Evolutionary conservation across 2,113 vertebrate genomes (phyloP), one percentile per base, ranked within the genome.

Genomic region (Nothocercus julius): DNA sequence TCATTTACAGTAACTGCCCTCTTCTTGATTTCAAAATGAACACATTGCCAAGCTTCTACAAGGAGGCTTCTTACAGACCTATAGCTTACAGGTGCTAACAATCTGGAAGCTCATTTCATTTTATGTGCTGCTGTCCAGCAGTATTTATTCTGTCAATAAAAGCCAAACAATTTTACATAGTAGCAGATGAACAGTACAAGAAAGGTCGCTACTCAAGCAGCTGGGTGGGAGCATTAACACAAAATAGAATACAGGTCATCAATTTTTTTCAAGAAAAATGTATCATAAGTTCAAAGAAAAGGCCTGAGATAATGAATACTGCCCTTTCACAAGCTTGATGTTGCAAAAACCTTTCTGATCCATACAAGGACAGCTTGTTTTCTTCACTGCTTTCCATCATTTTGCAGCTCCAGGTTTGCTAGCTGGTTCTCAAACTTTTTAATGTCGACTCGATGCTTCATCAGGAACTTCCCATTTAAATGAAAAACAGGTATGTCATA

Each of bases 401-500:
- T 88, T 64, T 94, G 44, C 79, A 96, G 77, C 75, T 98, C 98
- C 47, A 97, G 45, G 87, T 98, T 97, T 53, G 8, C 54, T 64
- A 99, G 97, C 9, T 76, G 92, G 34, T 98, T 97, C 93, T 99
- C 98, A 91, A 99, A 97, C 89, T 98, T 97, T 25, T 91, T 78
- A 30, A 95, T 89, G 94, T 99, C 96, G 32, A 99, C 98, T 67
- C 76, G 96, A 95, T 99, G 98, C 97, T 98, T 99, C 98, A 99
- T 99, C 38, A 99, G 94, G 96, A 98, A 99, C 83, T 98, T 97
- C 51, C 98, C 98, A 92, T 99, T 98, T 62, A 99, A 83, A 94
- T 99, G 98, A 93, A 99, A 99, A 85, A 99, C 98, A 0, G 98
- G 98, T 90, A 99, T 99, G 91, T 99, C 98, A 30, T 98, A 97